Base-by-base conservation (phyloP, 2,113 vertebrate species). In the Phasianus colchicus region DNA sequence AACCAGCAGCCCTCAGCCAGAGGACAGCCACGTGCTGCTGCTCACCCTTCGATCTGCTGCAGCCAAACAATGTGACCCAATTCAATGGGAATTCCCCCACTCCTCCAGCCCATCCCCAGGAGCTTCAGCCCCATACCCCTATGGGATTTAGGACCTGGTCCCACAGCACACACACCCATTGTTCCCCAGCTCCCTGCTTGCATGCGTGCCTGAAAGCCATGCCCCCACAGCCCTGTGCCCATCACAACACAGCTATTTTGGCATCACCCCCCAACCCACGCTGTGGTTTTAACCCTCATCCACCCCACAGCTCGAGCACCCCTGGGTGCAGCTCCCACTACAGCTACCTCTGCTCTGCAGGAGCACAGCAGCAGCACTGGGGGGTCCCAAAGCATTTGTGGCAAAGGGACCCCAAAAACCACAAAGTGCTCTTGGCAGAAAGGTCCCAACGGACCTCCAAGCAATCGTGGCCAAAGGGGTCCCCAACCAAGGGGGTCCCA, bases 261-360 rank as follows among this genome's bases (percentile, higher is more conserved):
- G 48, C 3, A 36, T 75, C 87, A 82, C 55, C 25, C 45, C 5
- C 1, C 83, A 65, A 3, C 19, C 32, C 12, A 11, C 2, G 0
- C 79, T 81, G 93, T 10, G 96, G 81, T 93, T 95, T 93, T 60
- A n/a, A 52, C 57, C 52, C 70, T 93, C 82, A 89, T 74, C 71
- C 78, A 0, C 57, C 22, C 24, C 0, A 1, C 45, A 55, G 54
- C 66, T 83, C 0, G 5, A 86, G 69, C 52, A 84, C 25, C 84
- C 57, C 69, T 19, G 22, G 80, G 72, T 83, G 80, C 27, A 69
- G 67, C 14, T 80, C 10, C 42, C 84, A 70, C 86, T 91, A 90
- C 83, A 21, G 40, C 54, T 10, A 32, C 52, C 20, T 22, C 16
- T 17, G 54, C 29, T 29, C 29, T 18, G 29, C 15, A 17, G 54